These are phyloP conservation scores for Parapsyche elsis DNA, from an alignment of 1,140 invertebrate species.

Conservation along the genomic window DNA sequence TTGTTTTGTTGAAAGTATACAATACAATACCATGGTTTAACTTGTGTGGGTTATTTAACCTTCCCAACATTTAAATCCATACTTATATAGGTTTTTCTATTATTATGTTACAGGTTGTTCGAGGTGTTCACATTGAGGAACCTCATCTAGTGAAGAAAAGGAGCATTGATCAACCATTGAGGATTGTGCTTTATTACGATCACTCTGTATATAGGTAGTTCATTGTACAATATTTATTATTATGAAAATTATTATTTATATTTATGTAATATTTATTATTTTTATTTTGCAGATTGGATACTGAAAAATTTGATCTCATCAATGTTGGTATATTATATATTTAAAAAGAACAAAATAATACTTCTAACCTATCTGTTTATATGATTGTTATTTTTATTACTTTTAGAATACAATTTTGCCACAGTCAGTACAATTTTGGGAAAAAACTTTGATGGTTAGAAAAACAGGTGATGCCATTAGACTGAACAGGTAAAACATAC, in stretches of 20 bases:
- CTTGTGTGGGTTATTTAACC: neutral
- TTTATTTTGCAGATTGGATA: conserved; percentile 80
- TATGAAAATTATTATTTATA: neutral
- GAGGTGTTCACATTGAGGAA: conserved; percentile 80
- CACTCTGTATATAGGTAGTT: conserved; percentile 85
- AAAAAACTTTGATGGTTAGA: conserved; percentile 88
- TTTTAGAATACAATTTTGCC: conserved; percentile 90
- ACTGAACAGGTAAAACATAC: conserved; percentile 79
- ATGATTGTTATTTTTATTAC: conserved; percentile 52
- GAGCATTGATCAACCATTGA: conserved; percentile 85
- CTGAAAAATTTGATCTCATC: conserved; percentile 84
- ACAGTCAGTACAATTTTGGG: conserved; percentile 93
- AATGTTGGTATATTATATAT: conserved; percentile 76
- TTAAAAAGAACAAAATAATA: neutral
- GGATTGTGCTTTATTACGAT: conserved; percentile 92
- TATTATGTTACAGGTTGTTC: conserved; percentile 75
- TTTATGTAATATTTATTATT: conserved; percentile 58
- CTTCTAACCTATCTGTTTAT: neutral
- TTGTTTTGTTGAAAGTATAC: conserved; percentile 3
- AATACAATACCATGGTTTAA: neutral
- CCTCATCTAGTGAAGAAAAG: conserved; percentile 84
- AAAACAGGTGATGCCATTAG: conserved; percentile 85
- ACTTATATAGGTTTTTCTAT: conserved; percentile 42
- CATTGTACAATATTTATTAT: neutral
- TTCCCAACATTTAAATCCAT: neutral